These are phyloP conservation scores for Acanthosepion esculentum DNA, from an alignment of 2,888 invertebrate genomes.

Conservation along the genomic window DNA sequence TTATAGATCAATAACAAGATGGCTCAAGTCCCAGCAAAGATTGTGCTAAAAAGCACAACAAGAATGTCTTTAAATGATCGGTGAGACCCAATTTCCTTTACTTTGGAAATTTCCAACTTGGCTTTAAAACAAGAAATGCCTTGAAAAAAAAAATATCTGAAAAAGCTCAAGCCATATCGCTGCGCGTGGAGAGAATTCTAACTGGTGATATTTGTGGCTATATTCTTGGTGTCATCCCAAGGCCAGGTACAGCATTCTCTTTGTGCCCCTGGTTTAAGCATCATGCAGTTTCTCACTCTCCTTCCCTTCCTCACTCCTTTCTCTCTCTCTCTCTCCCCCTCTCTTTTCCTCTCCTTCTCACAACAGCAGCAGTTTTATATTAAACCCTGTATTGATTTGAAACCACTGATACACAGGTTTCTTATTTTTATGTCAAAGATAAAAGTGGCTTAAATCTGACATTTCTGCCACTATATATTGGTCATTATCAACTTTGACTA, in stretches of 20 bases:
- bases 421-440: neutral
- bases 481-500: neutral
- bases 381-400: neutral
- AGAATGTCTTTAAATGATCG: conserved; percentile 76
- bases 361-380: neutral
- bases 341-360: conserved; percentile 42
- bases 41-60: conserved; percentile 76
- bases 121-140: conserved; percentile 40
- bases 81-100: conserved; percentile 64
- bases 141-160: neutral
- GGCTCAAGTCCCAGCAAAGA: conserved; percentile 70
- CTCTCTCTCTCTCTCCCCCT: neutral
- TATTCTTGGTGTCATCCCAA: conserved; percentile 20
- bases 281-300: neutral
- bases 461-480: too few relatives aligned
- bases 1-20: conserved; percentile 45
- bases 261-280: neutral
- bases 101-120: conserved; percentile 38
- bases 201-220: neutral
- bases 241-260: neutral
- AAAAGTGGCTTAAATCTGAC: too few relatives aligned
- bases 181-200: conserved; percentile 33
- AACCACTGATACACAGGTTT: neutral
- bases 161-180: neutral
- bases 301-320: conserved; percentile 34